Evolutionary conservation across 1,140 invertebrate genomes (phyloP).

Genomic region (Uloborus diversus): DNA sequence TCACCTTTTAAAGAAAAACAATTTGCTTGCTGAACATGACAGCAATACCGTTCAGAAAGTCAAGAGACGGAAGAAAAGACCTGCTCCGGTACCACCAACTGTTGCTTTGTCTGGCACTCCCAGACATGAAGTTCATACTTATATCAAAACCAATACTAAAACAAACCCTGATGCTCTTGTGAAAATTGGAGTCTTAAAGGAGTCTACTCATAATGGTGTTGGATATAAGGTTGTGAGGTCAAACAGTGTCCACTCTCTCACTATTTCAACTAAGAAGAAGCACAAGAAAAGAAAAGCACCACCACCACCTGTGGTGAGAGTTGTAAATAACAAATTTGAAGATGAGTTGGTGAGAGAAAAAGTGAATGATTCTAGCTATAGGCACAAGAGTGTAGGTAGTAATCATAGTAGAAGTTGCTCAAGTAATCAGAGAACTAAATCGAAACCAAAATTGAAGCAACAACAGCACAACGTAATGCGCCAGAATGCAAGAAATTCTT

Average conservation of each 20-base stretch:
- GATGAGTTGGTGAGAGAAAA: no score
- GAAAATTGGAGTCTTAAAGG: neutral
- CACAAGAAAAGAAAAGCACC: neutral
- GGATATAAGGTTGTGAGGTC: neutral
- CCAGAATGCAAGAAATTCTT: neutral
- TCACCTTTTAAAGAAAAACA: no score
- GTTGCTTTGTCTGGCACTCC: neutral
- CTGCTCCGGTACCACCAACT: constrained; percentile 31
- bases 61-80: constrained; percentile 39
- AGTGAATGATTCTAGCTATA: no score
- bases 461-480: neutral
- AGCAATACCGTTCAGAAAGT: neutral
- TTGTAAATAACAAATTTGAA: neutral
- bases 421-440: neutral
- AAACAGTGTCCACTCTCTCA: neutral
- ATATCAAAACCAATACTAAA: neutral
- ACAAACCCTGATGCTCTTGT: neutral
- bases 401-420: neutral
- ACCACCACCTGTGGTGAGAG: neutral
- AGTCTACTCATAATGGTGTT: neutral
- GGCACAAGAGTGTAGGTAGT: no score
- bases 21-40: no score
- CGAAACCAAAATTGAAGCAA: neutral
- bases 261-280: neutral
- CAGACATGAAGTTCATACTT: neutral